These are phyloP conservation scores for Caenorhabditis uteleia DNA, from an alignment of 2,888 invertebrate genomes.

Conservation along the genomic window DNA sequence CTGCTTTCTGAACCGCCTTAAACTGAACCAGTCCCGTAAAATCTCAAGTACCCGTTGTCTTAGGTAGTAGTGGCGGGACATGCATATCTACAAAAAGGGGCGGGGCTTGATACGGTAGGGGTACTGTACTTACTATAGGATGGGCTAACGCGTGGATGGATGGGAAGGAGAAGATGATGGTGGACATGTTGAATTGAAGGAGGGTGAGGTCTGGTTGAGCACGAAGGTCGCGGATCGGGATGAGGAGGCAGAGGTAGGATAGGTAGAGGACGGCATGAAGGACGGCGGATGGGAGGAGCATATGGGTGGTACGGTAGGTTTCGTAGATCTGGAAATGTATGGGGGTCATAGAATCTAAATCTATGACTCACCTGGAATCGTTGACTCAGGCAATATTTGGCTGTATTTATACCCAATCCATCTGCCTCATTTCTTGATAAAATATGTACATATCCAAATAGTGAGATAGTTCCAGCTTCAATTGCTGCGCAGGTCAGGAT, in stretches of 20 bases:
- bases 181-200: slow-evolving; percentile 31
- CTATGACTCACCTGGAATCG: slow-evolving; percentile 26
- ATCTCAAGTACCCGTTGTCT: slow-evolving; percentile 33
- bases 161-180: slow-evolving; percentile 39
- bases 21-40: neutral
- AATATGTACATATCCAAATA: slow-evolving; percentile 40
- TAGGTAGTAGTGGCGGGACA: slow-evolving; percentile 35
- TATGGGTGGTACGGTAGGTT: slow-evolving; percentile 39
- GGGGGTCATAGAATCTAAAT: neutral
- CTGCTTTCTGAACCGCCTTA: too few relatives aligned
- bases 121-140: slow-evolving; percentile 29
- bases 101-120: neutral
- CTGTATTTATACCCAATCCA: slow-evolving; percentile 39
- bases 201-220: slow-evolving; percentile 26
- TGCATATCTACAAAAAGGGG: slow-evolving; percentile 27
- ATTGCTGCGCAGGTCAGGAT: slow-evolving; percentile 31
- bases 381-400: slow-evolving; percentile 35
- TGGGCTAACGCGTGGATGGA: slow-evolving; percentile 40
- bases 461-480: slow-evolving; percentile 37
- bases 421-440: slow-evolving; percentile 31
- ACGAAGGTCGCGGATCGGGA: slow-evolving; percentile 34
- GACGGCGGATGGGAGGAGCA: slow-evolving; percentile 39
- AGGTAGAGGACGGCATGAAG: slow-evolving; percentile 41
- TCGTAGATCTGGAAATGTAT: slow-evolving; percentile 37
- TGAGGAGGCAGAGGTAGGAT: slow-evolving; percentile 33